Evolutionary conservation across 2,888 invertebrate genomes (phyloP).

Genomic region (Clistopyga incitator): DNA sequence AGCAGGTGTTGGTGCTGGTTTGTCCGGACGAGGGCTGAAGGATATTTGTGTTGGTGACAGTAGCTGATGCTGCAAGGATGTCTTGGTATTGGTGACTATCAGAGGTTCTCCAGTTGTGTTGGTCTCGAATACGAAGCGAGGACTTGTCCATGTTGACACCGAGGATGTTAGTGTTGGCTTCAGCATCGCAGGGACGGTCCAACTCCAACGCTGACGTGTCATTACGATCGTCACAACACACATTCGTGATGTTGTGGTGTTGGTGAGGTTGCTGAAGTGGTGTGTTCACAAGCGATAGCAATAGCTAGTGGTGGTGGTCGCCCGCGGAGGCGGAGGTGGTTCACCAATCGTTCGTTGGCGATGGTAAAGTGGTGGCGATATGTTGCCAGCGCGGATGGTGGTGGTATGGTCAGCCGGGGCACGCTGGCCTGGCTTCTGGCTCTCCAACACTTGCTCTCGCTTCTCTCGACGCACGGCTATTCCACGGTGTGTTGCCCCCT

Average conservation of each 20-base stretch:
- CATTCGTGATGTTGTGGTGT: conserved; percentile 25
- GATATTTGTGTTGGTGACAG: conserved; percentile 59
- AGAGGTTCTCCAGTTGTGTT: conserved; percentile 15
- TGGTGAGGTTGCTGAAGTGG: conserved; percentile 18
- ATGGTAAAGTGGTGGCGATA: conserved; percentile 63
- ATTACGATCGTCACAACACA: conserved; percentile 1
- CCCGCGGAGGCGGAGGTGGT: conserved; percentile 83
- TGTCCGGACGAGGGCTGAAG: conserved; percentile 45
- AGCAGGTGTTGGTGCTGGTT: conserved; percentile 61
- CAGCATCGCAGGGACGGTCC: not conserved
- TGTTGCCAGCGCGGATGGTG: conserved; percentile 53
- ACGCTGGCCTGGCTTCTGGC: conserved; percentile 45
- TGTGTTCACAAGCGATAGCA: conserved; percentile 45
- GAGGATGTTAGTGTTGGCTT: not conserved
- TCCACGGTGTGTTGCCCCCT: conserved; percentile 75
- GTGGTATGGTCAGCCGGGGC: conserved; percentile 69
- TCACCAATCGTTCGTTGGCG: conserved; percentile 78
- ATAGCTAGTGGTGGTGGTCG: conserved; percentile 80
- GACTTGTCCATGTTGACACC: conserved; percentile 30
- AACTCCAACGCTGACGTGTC: conserved; percentile 7
- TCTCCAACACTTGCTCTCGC: conserved; percentile 73
- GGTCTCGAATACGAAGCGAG: conserved; percentile 43
- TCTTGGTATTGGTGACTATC: not conserved
- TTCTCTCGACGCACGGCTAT: conserved; percentile 63
- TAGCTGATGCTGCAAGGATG: conserved; percentile 3